These are phyloP conservation scores for Malthinus flaveolus DNA, from an alignment of 2,888 invertebrate species.

Conservation along the genomic window DNA sequence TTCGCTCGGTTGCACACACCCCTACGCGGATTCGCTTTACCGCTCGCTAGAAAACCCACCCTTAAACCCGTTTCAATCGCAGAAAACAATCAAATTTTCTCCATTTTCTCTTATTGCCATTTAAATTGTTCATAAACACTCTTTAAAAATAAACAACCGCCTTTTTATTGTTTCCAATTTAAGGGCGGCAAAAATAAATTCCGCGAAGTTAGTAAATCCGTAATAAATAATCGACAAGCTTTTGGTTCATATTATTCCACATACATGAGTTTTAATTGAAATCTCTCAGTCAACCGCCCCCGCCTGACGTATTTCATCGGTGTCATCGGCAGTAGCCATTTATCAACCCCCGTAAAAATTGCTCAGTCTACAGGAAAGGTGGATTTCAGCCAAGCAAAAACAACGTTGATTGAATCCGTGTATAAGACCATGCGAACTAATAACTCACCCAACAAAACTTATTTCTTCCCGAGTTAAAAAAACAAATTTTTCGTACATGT, in stretches of 20 bases:
- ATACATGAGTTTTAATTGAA: constrained; percentile 59
- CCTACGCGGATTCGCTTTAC: constrained; percentile 35
- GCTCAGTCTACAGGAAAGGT: constrained; percentile 55
- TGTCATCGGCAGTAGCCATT: constrained; percentile 56
- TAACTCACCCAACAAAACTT: background rate
- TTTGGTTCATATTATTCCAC: constrained; percentile 55
- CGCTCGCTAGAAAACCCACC: constrained; percentile 28
- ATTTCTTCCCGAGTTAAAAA: background rate
- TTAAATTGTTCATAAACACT: background rate
- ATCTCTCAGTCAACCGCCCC: constrained; percentile 47
- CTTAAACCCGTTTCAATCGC: constrained; percentile 30
- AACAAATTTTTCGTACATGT: no score
- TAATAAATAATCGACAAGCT: constrained; percentile 33
- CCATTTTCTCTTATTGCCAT: constrained; percentile 22
- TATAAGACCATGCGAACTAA: background rate
- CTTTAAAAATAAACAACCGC: background rate
- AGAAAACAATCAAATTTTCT: constrained; percentile 37
- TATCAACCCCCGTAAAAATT: constrained; percentile 55
- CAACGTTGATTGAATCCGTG: constrained; percentile 46
- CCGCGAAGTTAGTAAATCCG: constrained; percentile 32
- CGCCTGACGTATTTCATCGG: constrained; percentile 54
- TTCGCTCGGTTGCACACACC: constrained; percentile 51
- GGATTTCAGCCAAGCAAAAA: constrained; percentile 52
- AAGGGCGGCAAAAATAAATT: background rate
- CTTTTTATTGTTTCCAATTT: background rate